phyloP scores from a whole-genome alignment of 2,797 vertebrate genomes.

The Chelon auratus region DNA sequence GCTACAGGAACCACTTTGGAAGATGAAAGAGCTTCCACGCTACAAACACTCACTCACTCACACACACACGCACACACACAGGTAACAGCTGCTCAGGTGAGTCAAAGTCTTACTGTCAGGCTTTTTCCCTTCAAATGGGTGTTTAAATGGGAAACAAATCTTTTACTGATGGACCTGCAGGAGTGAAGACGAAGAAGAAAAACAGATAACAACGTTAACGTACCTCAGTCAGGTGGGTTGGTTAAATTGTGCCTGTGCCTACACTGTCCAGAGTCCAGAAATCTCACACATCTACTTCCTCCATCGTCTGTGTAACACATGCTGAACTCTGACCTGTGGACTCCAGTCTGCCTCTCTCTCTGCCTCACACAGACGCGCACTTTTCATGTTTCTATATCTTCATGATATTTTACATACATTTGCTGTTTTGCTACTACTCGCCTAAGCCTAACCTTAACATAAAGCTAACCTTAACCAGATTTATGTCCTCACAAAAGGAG shows the following conservation, averaged over 20 bases:
- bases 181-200: neutral
- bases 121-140: slow-evolving; percentile 6
- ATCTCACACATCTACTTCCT: slow-evolving; percentile 56
- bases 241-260: neutral
- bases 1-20: slow-evolving; percentile 60
- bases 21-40: slow-evolving; percentile 58
- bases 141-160: neutral
- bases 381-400: neutral
- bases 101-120: slow-evolving; percentile 18
- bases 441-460: neutral
- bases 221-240: neutral
- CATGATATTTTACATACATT: neutral
- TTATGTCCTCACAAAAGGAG: neutral
- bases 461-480: neutral
- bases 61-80: slow-evolving; percentile 14
- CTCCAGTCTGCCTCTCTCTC: neutral
- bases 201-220: too few species aligned
- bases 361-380: slow-evolving; percentile 16
- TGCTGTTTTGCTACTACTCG: neutral
- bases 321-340: slow-evolving; percentile 65
- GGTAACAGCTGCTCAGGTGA: slow-evolving; percentile 54
- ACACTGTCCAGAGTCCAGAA: slow-evolving; percentile 35
- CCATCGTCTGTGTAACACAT: slow-evolving; percentile 51
- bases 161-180: neutral
- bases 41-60: slow-evolving; percentile 25